Base-by-base conservation (phyloP, 2,113 vertebrate species). In the Procapra przewalskii region DNA sequence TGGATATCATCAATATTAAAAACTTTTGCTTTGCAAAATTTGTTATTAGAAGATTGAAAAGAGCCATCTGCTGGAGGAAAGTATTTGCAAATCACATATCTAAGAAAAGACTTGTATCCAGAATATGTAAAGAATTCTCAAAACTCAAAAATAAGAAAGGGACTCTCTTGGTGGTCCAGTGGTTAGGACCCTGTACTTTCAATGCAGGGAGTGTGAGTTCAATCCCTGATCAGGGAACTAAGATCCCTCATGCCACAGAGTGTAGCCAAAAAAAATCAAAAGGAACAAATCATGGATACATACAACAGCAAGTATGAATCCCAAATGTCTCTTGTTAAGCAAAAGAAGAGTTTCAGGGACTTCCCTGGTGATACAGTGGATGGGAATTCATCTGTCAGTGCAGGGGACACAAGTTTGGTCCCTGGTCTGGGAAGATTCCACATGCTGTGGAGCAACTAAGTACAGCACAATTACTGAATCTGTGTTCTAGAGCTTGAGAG, bases 371-470 rank as follows among this genome's bases (percentile, higher is more conserved):
- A 11, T 12, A 11, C n/a, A 36, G 64, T 36, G 19, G n/a, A 36
- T 12, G 64, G n/a, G 64, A 71, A 71, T 71, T 36, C n/a, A 12
- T 12, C n/a, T 23, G 64, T 71, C 64, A 12, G 36, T 11, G n/a
- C 19, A 23, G 64, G n/a, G 64, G 17, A 71, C 17, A 36, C n/a
- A 71, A n/a, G 64, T 71, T 36, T 71, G n/a, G 36, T 36, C 19
- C 19, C n/a, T 71, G 19, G n/a, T 36, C n/a, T 0, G 0, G 64
- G 19, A 71, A 71, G n/a, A 71, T 36, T 23, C n/a, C n/a, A 1
- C 17, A 23, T 71, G 64, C 64, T 11, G 9, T 36, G n/a, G 19
- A 71, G 64, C 64, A 3, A 11, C 19, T 36, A 36, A 71, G n/a
- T 71, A 71, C 5, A 1, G 1, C 17, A 12, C n/a, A 71, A 23